Evolutionary conservation across 2,888 invertebrate species (phyloP).

Genomic region (Acanthococcus lagerstroemiae): DNA sequence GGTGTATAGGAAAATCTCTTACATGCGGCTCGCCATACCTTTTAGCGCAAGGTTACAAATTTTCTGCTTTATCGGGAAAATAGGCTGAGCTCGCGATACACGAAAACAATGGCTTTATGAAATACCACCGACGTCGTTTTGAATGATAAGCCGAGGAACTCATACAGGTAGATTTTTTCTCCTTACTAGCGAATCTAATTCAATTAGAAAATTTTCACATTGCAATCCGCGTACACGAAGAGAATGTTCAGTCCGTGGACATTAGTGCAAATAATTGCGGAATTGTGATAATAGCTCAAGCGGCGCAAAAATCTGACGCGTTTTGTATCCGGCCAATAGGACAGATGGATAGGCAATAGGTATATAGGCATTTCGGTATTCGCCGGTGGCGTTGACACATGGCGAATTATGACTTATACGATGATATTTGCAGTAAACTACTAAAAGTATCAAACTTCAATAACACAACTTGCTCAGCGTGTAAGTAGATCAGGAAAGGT

Average conservation of each 20-base stretch:
- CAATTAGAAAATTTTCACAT: conserved; percentile 22
- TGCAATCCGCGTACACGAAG: conserved; percentile 5
- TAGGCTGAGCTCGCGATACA: not conserved
- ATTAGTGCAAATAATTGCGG: not conserved
- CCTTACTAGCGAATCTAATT: conserved; percentile 17
- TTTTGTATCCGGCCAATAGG: too few relatives aligned
- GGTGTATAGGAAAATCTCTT: not conserved
- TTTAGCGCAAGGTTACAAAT: not conserved
- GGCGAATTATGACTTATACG: too few relatives aligned
- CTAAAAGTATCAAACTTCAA: too few relatives aligned
- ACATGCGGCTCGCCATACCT: not conserved
- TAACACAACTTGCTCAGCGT: too few relatives aligned
- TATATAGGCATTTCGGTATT: too few relatives aligned
- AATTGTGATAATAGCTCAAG: not conserved
- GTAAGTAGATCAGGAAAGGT: too few relatives aligned
- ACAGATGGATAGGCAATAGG: too few relatives aligned
- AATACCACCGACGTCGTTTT: not conserved
- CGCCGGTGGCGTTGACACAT: too few relatives aligned
- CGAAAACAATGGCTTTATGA: not conserved
- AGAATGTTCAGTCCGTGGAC: not conserved
- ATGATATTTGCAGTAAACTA: too few relatives aligned
- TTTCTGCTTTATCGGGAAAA: not conserved
- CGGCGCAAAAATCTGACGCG: not conserved
- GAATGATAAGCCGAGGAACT: not conserved
- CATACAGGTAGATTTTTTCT: not conserved